Conservation (phyloP, 2,113 vertebrate species). For the Gallinago undulata region DNA sequence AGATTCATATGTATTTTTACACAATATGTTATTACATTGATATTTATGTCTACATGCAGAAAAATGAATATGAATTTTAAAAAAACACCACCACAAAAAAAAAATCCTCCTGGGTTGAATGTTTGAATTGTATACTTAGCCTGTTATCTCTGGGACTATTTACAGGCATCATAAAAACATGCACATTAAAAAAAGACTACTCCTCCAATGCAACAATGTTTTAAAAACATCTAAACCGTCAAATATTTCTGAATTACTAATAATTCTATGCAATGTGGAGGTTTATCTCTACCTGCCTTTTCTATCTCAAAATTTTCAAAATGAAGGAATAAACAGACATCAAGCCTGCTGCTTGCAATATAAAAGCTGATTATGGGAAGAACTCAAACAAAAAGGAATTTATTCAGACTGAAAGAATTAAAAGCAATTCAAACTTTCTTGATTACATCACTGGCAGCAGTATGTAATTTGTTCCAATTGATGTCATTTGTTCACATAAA, state of each 20-base stretch:
- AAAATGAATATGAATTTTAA: background rate
- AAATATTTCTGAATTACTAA: background rate
- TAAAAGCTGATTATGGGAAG: constrained; percentile 1
- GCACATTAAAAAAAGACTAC: background rate
- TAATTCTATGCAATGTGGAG: background rate
- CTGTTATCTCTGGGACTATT: background rate
- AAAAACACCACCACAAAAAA: background rate
- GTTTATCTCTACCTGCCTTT: background rate
- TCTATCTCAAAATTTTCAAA: background rate
- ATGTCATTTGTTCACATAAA: constrained; percentile 46
- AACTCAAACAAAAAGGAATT: constrained; percentile 21
- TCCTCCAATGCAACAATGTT: background rate
- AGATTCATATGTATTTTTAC: background rate
- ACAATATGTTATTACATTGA: background rate
- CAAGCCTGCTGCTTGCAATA: background rate
- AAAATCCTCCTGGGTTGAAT: background rate
- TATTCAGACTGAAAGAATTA: constrained; percentile 17
- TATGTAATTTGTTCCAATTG: constrained; percentile 44
- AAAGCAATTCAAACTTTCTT: constrained; percentile 28
- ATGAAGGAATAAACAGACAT: background rate
- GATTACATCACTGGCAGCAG: constrained; percentile 42
- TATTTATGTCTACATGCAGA: background rate
- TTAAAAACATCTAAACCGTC: background rate
- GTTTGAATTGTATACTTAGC: background rate
- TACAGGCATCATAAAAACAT: background rate